phyloP scores from a whole-genome alignment of 2,113 vertebrate species.

The Rattus norvegicus region DNA sequence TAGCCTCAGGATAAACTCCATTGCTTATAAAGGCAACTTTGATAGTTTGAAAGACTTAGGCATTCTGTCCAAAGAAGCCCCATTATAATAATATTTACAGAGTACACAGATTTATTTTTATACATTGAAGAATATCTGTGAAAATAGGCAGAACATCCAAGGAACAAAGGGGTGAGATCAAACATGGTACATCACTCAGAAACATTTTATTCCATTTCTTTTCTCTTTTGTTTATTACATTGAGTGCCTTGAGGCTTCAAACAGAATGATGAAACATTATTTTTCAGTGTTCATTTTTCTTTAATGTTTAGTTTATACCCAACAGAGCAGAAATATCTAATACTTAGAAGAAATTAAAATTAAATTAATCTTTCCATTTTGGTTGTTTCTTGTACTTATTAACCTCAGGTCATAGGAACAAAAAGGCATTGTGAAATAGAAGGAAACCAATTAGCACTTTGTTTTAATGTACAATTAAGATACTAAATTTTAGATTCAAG shows the following conservation, averaged over 20 bases:
- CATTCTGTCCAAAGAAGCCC: conserved; percentile 5
- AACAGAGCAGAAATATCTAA: conserved; percentile 64
- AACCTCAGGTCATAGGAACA: conserved; percentile 16
- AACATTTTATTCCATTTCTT: conserved; percentile 21
- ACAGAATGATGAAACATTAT: conserved; percentile 25
- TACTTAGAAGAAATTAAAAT: conserved; percentile 49
- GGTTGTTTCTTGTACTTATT: conserved; percentile 26
- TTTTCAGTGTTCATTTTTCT: conserved; percentile 58
- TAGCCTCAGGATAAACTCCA: conserved; percentile 70
- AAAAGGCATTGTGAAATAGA: neutral
- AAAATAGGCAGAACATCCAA: neutral
- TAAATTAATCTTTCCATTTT: conserved; percentile 46
- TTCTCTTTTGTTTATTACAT: conserved; percentile 50
- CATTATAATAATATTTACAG: conserved; percentile 42
- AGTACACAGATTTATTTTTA: conserved; percentile 32
- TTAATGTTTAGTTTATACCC: conserved; percentile 34
- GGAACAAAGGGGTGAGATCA: conserved; percentile 28
- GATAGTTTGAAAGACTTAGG: conserved; percentile 38
- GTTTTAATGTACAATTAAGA: conserved; percentile 37
- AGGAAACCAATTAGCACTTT: conserved; percentile 13
- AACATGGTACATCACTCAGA: neutral
- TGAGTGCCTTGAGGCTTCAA: conserved; percentile 40
- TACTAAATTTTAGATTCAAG: conserved; percentile 45
- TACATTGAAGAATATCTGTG: conserved; percentile 29
- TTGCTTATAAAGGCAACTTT: conserved; percentile 52